A percentile compares a stretch with the other conserved stretches of the same genome.
These are phyloP conservation scores for Lamellibrachia columna DNA, from an alignment of 2,888 invertebrate genomes.

Conservation along the genomic window DNA sequence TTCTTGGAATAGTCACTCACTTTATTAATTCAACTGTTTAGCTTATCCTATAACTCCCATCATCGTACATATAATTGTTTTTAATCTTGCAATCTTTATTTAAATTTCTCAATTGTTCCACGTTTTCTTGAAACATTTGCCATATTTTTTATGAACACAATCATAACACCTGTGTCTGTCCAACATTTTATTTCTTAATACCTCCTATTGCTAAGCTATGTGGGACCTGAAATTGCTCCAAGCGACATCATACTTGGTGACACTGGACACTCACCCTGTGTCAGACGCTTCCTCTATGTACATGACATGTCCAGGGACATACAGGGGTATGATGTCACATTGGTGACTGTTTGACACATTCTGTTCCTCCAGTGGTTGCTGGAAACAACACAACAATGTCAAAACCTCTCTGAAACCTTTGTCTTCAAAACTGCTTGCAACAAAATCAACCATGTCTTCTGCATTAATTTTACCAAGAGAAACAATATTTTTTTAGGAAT, in stretches of 20 bases:
- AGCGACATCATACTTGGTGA: background rate
- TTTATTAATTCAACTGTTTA: background rate
- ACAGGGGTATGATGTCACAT: slow-evolving; percentile 69
- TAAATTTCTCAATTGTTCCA: background rate
- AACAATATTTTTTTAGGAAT: too few species aligned
- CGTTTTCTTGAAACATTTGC: background rate
- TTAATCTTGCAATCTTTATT: background rate
- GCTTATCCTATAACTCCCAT: background rate
- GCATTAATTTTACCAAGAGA: too few species aligned
- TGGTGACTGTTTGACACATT: slow-evolving; percentile 30
- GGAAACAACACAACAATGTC: background rate
- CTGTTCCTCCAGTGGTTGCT: slow-evolving; percentile 52
- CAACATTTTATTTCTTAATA: background rate
- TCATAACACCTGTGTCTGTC: background rate
- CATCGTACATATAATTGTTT: background rate
- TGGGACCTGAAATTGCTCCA: too few species aligned
- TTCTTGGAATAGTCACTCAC: too few species aligned
- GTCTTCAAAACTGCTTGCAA: too few species aligned
- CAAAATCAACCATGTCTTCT: too few species aligned
- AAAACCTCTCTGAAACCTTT: too few species aligned
- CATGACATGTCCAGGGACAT: slow-evolving; percentile 82
- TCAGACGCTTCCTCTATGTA: slow-evolving; percentile 72
- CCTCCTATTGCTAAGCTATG: background rate
- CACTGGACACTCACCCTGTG: slow-evolving; percentile 54
- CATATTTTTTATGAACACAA: background rate